Evolutionary conservation across 1,140 invertebrate genomes (phyloP).

Genomic region (Musca vetustissima): DNA sequence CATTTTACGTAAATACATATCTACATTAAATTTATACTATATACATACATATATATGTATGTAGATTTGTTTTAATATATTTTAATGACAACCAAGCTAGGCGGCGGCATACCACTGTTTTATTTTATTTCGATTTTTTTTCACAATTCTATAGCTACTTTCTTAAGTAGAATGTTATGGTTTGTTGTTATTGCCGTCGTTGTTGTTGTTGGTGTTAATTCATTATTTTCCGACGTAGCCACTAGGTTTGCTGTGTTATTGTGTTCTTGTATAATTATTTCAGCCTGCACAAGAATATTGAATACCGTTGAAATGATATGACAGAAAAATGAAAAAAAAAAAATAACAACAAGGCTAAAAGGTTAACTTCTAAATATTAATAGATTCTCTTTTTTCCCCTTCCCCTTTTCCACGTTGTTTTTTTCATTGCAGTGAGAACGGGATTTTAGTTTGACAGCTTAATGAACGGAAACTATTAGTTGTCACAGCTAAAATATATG

Average conservation of each 20-base stretch:
- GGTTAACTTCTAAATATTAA: conserved; percentile 57
- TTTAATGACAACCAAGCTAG: background rate
- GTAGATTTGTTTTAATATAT: conserved; percentile 1
- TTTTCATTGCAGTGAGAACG: conserved; percentile 1
- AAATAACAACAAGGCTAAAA: conserved; percentile 47
- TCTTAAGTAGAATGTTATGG: conserved; percentile 27
- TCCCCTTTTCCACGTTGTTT: too few species aligned
- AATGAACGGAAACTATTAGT: background rate
- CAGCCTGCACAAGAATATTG: conserved; percentile 1
- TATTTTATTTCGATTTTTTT: too few species aligned
- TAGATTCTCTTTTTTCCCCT: conserved; percentile 38
- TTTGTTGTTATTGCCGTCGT: conserved; percentile 29
- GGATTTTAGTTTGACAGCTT: conserved; percentile 5
- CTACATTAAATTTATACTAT: background rate
- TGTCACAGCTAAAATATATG: too few species aligned
- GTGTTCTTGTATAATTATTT: conserved; percentile 35
- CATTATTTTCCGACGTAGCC: too few species aligned
- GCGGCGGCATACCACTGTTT: background rate
- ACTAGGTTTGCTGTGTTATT: conserved; percentile 34
- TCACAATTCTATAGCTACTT: background rate
- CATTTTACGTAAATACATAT: background rate
- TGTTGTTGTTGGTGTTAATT: conserved; percentile 33
- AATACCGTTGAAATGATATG: too few species aligned
- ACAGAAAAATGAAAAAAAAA: background rate
- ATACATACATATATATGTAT: background rate